A percentile compares a stretch with the other conserved stretches of the same genome.
Conservation (phyloP, 2,888 invertebrate species). For the Pseudolycoriella hygida region DNA sequence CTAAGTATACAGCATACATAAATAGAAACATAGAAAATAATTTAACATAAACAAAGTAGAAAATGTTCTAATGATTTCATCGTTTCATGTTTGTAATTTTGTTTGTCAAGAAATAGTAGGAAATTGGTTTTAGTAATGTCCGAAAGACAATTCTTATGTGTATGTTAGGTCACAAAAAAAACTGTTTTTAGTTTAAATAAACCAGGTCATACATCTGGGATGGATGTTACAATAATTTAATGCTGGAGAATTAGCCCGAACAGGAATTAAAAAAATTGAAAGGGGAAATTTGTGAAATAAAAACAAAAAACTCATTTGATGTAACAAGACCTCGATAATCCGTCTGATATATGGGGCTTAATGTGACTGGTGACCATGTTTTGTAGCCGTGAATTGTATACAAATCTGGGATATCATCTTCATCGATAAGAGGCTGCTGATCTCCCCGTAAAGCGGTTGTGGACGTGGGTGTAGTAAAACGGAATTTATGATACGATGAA, state of each 20-base stretch:
- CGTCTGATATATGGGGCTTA: slow-evolving; percentile 1
- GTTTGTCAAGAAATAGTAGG: no score
- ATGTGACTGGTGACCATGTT: not conserved
- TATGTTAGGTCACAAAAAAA: no score
- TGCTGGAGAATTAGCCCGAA: not conserved
- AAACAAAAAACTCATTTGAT: no score
- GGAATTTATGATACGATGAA: not conserved
- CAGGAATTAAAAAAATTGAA: not conserved
- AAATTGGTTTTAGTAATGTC: no score
- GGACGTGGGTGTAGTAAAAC: not conserved
- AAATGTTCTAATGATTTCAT: no score
- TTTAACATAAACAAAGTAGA: no score
- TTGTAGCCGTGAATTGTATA: not conserved
- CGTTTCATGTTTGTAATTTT: no score
- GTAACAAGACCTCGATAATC: not conserved
- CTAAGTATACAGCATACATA: no score
- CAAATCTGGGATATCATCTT: slow-evolving; percentile 3
- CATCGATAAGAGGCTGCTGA: slow-evolving; percentile 5
- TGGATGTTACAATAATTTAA: not conserved
- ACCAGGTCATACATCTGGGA: slow-evolving; percentile 6
- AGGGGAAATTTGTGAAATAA: not conserved
- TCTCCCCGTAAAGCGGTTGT: slow-evolving; percentile 6
- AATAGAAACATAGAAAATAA: no score
- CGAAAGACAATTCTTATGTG: no score
- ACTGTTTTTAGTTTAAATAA: not conserved